Evolutionary conservation across 2,888 invertebrate species (phyloP).

Genomic region (Erebia palarica): DNA sequence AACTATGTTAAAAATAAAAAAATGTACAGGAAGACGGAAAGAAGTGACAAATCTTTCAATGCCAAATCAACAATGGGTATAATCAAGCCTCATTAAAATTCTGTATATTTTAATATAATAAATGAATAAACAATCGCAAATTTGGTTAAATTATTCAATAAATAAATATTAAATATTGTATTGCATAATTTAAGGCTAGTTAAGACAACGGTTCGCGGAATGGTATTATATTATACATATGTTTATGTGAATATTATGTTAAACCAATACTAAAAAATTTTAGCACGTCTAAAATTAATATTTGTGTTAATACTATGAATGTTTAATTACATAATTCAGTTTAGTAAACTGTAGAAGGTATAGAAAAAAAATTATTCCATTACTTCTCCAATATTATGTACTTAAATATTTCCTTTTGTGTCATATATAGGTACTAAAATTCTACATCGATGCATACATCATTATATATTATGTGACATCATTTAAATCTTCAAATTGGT

Average conservation of each 20-base stretch:
- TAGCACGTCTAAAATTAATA: conserved; percentile 11
- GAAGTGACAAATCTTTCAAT: neutral
- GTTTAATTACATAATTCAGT: neutral
- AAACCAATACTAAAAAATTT: neutral
- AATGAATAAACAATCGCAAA: conserved; percentile 4
- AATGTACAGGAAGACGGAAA: conserved; percentile 1
- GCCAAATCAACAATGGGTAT: neutral
- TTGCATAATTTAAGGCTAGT: neutral
- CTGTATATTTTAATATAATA: conserved; percentile 17
- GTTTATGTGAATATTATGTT: neutral
- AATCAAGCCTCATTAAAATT: conserved; percentile 3
- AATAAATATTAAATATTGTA: conserved; percentile 9
- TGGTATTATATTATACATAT: neutral
- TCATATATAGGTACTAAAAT: no score
- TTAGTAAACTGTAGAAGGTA: no score
- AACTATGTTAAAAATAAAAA: neutral
- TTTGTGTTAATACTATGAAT: neutral
- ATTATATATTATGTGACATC: no score
- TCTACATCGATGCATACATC: no score
- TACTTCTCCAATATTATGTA: no score
- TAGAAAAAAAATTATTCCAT: no score
- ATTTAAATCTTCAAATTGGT: no score
- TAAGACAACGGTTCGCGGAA: conserved; percentile 11
- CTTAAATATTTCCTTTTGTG: no score
- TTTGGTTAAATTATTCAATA: conserved; percentile 5